Base-by-base conservation (phyloP, 1,140 invertebrate species). In the Formica exsecta region DNA sequence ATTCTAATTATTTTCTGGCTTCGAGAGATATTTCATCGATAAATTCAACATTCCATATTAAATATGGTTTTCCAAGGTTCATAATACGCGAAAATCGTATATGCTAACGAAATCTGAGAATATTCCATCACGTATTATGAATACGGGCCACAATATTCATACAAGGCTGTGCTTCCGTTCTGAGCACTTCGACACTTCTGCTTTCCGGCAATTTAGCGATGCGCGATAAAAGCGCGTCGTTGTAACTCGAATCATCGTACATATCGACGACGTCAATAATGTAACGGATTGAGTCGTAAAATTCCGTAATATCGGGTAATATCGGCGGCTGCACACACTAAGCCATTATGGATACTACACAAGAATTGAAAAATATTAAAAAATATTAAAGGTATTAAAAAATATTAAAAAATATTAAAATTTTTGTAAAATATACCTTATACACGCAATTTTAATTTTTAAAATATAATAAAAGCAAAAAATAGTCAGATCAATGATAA, bases 211-310 rank as follows among this genome's bases (percentile, higher is more conserved):
- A 70, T 83, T 48, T 61, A 73, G 68, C 2, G 38, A 73, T 22
- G 38, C 38, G 2, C 68, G 68, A 83, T 74, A 83, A 74, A 83
- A 48, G 66, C 48, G 48, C 68, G 7, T 57, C 73, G 75, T 81
- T 73, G 44, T 70, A 59, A 81, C 68, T 87, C 51, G 59, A 75
- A 68, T 88, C 70, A 48, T 16, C n/a, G 29, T 75, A 73, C 25
- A 59, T 75, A 71, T 73, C 41, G 38, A 54, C 71, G 41, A 48
- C n/a, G 70, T 44, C 61, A 36, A 51, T 71, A 59, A 66, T 13
- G 8, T 36, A 74, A 36, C 29, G 19, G 68, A 74, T 87, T 68
- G 64, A 59, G 41, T 73, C 36, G 25, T 87, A 73, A 87, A 81
- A 88, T 87, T 88, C 32, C 48, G 48, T 59, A 61, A 74, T 74